These are phyloP conservation scores for Cremastobaeus sp. DNA, from an alignment of 2,888 invertebrate genomes.

Conservation along the genomic window DNA sequence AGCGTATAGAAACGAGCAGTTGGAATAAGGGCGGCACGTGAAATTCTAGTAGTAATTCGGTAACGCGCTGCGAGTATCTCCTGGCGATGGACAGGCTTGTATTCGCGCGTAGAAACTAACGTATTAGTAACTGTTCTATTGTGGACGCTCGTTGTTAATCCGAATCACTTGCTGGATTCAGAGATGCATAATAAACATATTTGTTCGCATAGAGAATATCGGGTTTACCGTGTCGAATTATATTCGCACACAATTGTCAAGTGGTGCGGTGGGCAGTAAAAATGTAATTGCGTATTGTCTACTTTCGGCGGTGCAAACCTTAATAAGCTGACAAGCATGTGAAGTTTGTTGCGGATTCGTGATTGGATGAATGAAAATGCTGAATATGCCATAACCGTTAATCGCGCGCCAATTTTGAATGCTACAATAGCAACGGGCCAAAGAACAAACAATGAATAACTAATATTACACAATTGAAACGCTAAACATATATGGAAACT, in stretches of 20 bases:
- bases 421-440: too few species aligned
- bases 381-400: too few species aligned
- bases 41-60: constrained; percentile 46
- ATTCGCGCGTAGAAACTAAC: constrained; percentile 38
- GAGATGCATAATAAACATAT: constrained; percentile 59
- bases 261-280: constrained; percentile 50
- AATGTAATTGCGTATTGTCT: constrained; percentile 24
- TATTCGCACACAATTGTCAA: constrained; percentile 51
- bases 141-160: constrained; percentile 49
- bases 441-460: too few species aligned
- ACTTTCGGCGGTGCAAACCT: too few species aligned
- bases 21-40: constrained; percentile 33
- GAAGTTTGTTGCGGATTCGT: too few species aligned
- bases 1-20: constrained; percentile 10
- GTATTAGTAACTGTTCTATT: constrained; percentile 43
- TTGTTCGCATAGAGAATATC: constrained; percentile 50
- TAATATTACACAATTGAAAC: too few species aligned
- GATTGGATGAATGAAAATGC: too few species aligned
- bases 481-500: too few species aligned
- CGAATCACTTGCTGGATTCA: constrained; percentile 57
- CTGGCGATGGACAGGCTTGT: constrained; percentile 24
- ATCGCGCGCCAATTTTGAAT: too few species aligned
- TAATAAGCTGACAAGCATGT: too few species aligned
- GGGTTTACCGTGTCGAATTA: constrained; percentile 30
- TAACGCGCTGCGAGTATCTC: constrained; percentile 23